Percentiles rank a stretch among this genome's conserved stretches.
These are phyloP conservation scores for Eristalis arbustorum DNA, from an alignment of 2,888 invertebrate genomes.

Conservation along the genomic window DNA sequence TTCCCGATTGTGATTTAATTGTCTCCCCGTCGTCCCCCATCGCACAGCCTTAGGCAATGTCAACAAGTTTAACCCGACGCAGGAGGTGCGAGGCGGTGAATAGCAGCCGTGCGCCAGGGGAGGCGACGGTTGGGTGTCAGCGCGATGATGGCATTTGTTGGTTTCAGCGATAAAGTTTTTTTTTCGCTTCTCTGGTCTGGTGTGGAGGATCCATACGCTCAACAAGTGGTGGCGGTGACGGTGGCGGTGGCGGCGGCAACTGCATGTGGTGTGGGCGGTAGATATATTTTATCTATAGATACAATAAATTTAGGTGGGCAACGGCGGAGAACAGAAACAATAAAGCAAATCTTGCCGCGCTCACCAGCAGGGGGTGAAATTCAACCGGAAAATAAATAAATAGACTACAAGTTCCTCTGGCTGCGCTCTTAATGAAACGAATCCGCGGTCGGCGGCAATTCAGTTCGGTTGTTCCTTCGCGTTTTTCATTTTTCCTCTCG, in stretches of 20 bases:
- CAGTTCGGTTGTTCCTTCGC: background rate
- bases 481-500: background rate
- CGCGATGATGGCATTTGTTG: background rate
- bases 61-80: slow-evolving; percentile 22
- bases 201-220: slow-evolving; percentile 23
- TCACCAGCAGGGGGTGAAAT: slow-evolving; percentile 26
- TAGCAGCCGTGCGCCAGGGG: background rate
- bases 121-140: background rate
- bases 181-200: background rate
- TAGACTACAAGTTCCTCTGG: slow-evolving; percentile 6
- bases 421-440: background rate
- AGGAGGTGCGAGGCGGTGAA: background rate
- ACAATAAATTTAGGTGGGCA: slow-evolving; percentile 41
- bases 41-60: slow-evolving; percentile 38
- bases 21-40: background rate
- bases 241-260: background rate
- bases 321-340: slow-evolving; percentile 11
- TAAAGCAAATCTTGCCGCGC: slow-evolving; percentile 18
- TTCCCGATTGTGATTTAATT: slow-evolving; percentile 68
- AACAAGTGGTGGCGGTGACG: slow-evolving; percentile 55
- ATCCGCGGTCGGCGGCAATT: background rate
- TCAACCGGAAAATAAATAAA: slow-evolving; percentile 49
- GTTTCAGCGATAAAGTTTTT: slow-evolving; percentile 4
- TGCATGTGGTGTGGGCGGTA: slow-evolving; percentile 49
- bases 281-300: slow-evolving; percentile 32